Evolutionary conservation across 2,888 invertebrate genomes (phyloP).

Genomic region (Alitta virens): DNA sequence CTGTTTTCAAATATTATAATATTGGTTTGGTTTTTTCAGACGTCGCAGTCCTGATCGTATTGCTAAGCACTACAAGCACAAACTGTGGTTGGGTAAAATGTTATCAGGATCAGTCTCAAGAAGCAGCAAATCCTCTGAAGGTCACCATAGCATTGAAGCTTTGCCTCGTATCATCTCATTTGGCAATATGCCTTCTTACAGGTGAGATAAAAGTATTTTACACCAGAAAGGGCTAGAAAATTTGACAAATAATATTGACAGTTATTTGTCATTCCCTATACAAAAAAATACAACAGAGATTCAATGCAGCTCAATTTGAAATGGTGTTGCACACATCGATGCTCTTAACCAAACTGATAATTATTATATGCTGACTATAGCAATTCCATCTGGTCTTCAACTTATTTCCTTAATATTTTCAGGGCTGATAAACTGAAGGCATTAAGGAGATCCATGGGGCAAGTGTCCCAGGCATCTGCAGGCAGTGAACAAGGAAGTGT

Average conservation of each 20-base stretch:
- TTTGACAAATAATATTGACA: too few relatives aligned
- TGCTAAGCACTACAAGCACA: slow-evolving; percentile 11
- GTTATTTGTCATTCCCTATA: too few relatives aligned
- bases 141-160: slow-evolving; percentile 8
- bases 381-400: too few relatives aligned
- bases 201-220: slow-evolving; percentile 33
- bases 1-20: neutral
- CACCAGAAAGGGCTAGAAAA: too few relatives aligned
- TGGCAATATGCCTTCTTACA: slow-evolving; percentile 57
- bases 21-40: slow-evolving; percentile 11
- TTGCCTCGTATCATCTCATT: slow-evolving; percentile 51
- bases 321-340: too few relatives aligned
- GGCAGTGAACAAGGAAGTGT: slow-evolving; percentile 20
- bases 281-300: too few relatives aligned
- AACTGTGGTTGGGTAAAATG: slow-evolving; percentile 7
- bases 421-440: slow-evolving; percentile 37
- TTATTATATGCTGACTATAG: too few relatives aligned
- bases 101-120: slow-evolving; percentile 8
- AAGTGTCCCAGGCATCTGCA: slow-evolving; percentile 8
- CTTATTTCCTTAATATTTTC: too few relatives aligned
- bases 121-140: slow-evolving; percentile 3
- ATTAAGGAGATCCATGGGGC: slow-evolving; percentile 11
- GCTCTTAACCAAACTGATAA: too few relatives aligned
- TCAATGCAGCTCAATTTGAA: too few relatives aligned
- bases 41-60: slow-evolving; percentile 12